Conservation (phyloP, 2,888 invertebrate genomes). For the Deroplatys truncata region DNA sequence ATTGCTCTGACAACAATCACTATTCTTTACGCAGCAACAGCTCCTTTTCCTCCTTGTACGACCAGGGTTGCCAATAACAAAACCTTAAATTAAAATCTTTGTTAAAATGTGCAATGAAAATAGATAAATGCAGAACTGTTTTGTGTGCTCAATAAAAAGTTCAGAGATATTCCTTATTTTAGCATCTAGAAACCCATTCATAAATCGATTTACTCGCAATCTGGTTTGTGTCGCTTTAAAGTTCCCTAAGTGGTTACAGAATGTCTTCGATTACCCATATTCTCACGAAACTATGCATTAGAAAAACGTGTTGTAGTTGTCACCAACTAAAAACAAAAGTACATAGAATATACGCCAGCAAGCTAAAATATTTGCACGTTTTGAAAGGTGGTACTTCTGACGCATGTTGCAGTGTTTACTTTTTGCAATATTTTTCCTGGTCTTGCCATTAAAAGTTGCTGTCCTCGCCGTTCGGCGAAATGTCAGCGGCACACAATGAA, state of each 20-base stretch:
- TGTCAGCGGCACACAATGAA: too few relatives aligned
- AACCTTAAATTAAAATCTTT: neutral
- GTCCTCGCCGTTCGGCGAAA: too few relatives aligned
- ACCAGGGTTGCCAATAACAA: neutral
- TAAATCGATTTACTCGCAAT: neutral
- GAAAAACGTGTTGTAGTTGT: neutral
- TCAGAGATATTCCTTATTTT: neutral
- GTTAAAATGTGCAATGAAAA: neutral
- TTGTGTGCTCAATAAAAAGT: neutral
- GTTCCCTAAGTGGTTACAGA: too few relatives aligned
- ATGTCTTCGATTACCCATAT: too few relatives aligned
- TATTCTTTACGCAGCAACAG: neutral
- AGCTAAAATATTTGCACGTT: neutral
- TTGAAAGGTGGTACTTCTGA: neutral
- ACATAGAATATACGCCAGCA: neutral
- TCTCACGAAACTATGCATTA: too few relatives aligned
- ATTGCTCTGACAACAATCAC: neutral
- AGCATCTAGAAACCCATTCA: neutral
- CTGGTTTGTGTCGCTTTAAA: neutral
- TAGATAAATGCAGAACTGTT: neutral
- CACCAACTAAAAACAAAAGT: neutral
- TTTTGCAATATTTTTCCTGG: neutral
- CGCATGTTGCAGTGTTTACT: neutral
- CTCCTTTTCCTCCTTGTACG: neutral
- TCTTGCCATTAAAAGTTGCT: neutral